A percentile compares a stretch with the other conserved stretches of the same genome.
These are phyloP conservation scores for Venturia canescens DNA, from an alignment of 1,140 invertebrate genomes.

Conservation along the genomic window DNA sequence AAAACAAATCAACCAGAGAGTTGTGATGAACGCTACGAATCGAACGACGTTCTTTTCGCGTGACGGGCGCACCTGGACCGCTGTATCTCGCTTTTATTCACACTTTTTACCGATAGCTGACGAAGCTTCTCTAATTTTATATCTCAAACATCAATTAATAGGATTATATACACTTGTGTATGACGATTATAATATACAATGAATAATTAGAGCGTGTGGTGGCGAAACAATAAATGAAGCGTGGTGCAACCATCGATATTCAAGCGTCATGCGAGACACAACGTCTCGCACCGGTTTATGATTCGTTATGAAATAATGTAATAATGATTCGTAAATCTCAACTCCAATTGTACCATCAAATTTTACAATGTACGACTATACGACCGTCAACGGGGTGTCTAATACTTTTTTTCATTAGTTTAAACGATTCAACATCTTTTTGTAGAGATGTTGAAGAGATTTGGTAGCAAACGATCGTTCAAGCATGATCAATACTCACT, in stretches of 20 bases:
- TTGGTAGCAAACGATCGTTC: no score
- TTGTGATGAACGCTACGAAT: slow-evolving; percentile 39
- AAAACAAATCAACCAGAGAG: slow-evolving; percentile 70
- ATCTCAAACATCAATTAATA: background rate
- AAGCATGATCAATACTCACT: no score
- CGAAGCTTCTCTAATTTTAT: background rate
- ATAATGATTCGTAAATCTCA: background rate
- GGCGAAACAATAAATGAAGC: slow-evolving; percentile 17
- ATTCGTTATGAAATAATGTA: background rate
- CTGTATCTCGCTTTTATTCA: slow-evolving; percentile 26
- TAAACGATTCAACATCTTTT: no score
- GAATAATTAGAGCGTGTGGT: slow-evolving; percentile 12
- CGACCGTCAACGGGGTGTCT: background rate
- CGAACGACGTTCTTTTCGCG: slow-evolving; percentile 43
- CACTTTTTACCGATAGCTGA: background rate
- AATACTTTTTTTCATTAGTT: no score
- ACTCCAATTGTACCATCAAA: background rate
- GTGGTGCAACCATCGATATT: slow-evolving; percentile 13
- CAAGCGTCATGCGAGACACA: slow-evolving; percentile 2
- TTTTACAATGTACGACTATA: background rate
- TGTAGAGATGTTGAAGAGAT: no score
- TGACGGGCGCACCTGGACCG: slow-evolving; percentile 3
- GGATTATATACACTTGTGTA: slow-evolving; percentile 19
- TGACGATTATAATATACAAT: background rate
- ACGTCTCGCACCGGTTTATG: slow-evolving; percentile 7